Percentiles rank a stretch among this genome's conserved stretches.
phyloP scores from a whole-genome alignment of 2,113 vertebrate species.

The Neomonachus schauinslandi region DNA sequence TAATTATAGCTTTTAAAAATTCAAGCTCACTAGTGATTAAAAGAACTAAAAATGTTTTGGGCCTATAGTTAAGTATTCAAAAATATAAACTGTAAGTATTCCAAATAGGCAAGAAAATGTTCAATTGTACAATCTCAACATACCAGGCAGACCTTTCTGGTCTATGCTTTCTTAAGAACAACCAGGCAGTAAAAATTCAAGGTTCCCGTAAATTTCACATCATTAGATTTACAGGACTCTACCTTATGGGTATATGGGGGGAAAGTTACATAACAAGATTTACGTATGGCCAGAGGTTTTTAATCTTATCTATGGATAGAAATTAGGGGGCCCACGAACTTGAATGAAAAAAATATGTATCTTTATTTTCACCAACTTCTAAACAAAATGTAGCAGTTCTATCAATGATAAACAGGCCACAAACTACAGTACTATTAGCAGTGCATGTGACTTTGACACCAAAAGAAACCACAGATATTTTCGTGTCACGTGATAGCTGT shows the following conservation, averaged over 20 bases:
- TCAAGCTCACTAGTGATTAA: not conserved
- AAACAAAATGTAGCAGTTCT: not conserved
- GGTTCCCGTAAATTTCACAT: not conserved
- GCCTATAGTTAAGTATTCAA: not conserved
- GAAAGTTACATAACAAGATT: not conserved
- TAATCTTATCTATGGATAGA: not conserved
- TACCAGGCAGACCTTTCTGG: not conserved
- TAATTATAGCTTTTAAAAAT: not conserved
- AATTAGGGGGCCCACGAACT: not conserved
- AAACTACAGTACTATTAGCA: not conserved
- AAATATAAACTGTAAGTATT: not conserved
- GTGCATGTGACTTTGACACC: not conserved
- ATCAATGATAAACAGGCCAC: not conserved
- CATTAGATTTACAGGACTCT: not conserved
- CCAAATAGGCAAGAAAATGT: not conserved
- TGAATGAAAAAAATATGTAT: not conserved
- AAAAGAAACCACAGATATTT: not conserved
- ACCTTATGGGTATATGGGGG: not conserved
- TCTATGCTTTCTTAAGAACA: not conserved
- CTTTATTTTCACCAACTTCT: constrained; percentile 20
- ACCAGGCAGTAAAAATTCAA: not conserved
- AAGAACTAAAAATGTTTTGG: not conserved
- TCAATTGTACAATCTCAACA: not conserved
- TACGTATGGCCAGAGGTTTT: not conserved
- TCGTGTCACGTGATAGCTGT: not conserved